phyloP scores from a whole-genome alignment of 2,888 invertebrate species.

The Chydorus sphaericus region DNA sequence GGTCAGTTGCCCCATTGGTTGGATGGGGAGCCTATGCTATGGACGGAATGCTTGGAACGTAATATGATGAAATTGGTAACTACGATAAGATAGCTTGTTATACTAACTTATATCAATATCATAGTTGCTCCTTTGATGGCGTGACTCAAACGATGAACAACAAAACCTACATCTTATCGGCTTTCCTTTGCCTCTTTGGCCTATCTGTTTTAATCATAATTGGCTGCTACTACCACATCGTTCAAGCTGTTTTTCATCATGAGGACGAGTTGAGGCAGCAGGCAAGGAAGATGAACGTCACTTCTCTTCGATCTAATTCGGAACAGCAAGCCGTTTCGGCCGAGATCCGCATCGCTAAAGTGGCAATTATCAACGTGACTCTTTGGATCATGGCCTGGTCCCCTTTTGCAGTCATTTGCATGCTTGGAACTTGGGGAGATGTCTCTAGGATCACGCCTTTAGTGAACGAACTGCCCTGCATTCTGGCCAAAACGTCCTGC shows the following conservation, averaged over 20 bases:
- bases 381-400: conserved; percentile 90
- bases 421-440: conserved; percentile 56
- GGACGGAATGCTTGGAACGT: conserved; percentile 14
- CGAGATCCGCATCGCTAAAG: conserved; percentile 21
- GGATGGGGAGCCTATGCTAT: conserved; percentile 26
- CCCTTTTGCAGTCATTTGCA: conserved; percentile 71
- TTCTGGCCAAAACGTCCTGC: conserved; percentile 82
- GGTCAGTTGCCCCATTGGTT: conserved; percentile 29
- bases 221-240: conserved; percentile 77
- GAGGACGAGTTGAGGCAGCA: conserved; percentile 20
- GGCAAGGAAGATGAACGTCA: conserved; percentile 22
- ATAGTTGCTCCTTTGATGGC: conserved; percentile 67
- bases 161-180: conserved; percentile 61
- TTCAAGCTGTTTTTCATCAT: conserved; percentile 36
- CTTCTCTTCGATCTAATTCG: conserved; percentile 19
- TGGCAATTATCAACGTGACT: conserved; percentile 70
- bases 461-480: conserved; percentile 73
- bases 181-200: conserved; percentile 61
- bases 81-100: too few species aligned
- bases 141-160: conserved; percentile 57
- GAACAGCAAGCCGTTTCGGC: conserved; percentile 19
- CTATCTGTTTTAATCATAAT: conserved; percentile 61
- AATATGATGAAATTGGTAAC: not conserved
- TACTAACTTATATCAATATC: too few species aligned
- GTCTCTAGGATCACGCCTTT: conserved; percentile 58